Evolutionary conservation across 2,797 vertebrate species (phyloP), one percentile per base, ranked within the genome.

Genomic region (Eremophila alpestris): DNA sequence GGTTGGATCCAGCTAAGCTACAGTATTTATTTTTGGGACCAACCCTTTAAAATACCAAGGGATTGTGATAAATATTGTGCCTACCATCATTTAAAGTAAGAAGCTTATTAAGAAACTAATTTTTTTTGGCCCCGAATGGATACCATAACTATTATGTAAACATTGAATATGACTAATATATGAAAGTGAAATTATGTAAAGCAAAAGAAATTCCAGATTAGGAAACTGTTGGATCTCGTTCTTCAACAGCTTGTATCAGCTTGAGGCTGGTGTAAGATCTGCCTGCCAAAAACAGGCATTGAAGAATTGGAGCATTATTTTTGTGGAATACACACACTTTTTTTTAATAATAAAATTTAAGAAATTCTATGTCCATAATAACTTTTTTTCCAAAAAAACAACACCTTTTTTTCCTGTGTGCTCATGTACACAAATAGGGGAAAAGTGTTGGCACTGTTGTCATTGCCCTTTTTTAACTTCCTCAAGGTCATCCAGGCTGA

Each of bases 381-480:
- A 34, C 3, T n/a, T 8, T 54, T 91, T 51, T 26, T 5, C 18
- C 73, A 23, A 27, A 60, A 76, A 63, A 84, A 16, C 4, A 36
- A 4, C 2, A 2, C 2, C 10, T 51, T 69, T 85, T 85, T 65
- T 58, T 13, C 2, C 27, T 4, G 3, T 36, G 11, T 67, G 9
- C 67, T 82, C 8, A 40, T 22, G 19, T 38, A 63, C 49, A 70
- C 34, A 70, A 6, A n/a, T 23, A 32, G 12, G 10, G 15, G 20
- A 5, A 45, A 88, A 54, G 3, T 5, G 1, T 21, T 82, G 43
- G 2, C 0, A 0, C 18, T 78, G n/a, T 32, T 19, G 6, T 49
- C 13, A 5, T 38, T 59, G 19, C 32, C n/a, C 41, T 30, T 86
- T 87, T 75, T 90, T 70, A 64, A 29, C 17, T 76, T 70, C 24